A percentile compares a stretch with the other conserved stretches of the same genome.
Conservation (phyloP, 2,113 vertebrate species). For the Hiodon tergisus region DNA sequence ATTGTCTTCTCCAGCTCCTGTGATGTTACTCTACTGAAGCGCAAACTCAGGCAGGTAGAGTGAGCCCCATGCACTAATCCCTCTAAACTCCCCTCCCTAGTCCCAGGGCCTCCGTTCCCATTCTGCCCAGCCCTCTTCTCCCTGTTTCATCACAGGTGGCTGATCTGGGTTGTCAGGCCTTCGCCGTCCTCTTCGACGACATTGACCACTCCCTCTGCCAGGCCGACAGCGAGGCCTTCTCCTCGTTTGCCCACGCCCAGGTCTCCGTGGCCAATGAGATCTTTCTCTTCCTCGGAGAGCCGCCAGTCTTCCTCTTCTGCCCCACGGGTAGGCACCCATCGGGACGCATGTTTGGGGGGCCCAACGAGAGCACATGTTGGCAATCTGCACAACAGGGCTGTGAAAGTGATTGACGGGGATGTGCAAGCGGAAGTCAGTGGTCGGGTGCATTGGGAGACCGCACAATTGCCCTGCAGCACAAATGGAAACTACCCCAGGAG, state of each 20-base stretch:
- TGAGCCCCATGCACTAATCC: conserved; percentile 26
- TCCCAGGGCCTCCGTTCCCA: background rate
- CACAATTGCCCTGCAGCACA: too few relatives aligned
- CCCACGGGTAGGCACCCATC: conserved; percentile 66
- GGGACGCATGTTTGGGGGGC: background rate
- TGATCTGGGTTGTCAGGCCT: conserved; percentile 72
- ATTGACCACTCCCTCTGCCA: conserved; percentile 80
- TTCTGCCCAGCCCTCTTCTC: background rate
- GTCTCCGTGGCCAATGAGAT: conserved; percentile 74
- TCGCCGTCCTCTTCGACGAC: conserved; percentile 78
- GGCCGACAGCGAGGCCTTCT: conserved; percentile 73
- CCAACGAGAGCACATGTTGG: background rate
- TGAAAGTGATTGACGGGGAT: too few relatives aligned
- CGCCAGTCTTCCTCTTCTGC: conserved; percentile 77
- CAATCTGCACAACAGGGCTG: background rate
- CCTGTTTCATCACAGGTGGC: conserved; percentile 59
- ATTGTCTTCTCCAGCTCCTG: conserved; percentile 76
- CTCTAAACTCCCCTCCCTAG: background rate
- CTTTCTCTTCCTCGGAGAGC: conserved; percentile 71
- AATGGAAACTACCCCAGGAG: too few relatives aligned
- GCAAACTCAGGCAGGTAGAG: conserved; percentile 77
- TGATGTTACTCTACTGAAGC: conserved; percentile 72
- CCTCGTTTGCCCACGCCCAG: conserved; percentile 78
- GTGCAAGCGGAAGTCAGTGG: too few relatives aligned
- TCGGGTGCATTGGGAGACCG: too few relatives aligned